Evolutionary conservation across 2,888 invertebrate species (phyloP).

Genomic region (Clostera curtula): DNA sequence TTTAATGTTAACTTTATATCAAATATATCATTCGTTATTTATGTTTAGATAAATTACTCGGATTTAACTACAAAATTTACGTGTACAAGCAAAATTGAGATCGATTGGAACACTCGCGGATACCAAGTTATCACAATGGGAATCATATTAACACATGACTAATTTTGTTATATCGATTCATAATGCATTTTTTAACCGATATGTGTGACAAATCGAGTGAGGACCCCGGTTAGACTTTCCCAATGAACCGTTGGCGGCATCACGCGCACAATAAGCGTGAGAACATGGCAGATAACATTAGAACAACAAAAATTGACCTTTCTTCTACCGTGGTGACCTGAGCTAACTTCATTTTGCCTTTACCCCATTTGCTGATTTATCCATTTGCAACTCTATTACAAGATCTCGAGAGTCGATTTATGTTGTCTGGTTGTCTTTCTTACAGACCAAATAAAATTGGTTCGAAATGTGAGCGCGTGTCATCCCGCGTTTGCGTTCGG

Average conservation of each 20-base stretch:
- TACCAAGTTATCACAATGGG: conserved; percentile 16
- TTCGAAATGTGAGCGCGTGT: conserved; percentile 52
- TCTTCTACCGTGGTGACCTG: conserved; percentile 40
- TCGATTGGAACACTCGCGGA: too few relatives aligned
- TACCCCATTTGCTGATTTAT: conserved; percentile 8
- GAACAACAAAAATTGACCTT: conserved; percentile 53
- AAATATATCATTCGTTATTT: too few relatives aligned
- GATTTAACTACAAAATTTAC: too few relatives aligned
- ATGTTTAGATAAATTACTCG: too few relatives aligned
- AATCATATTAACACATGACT: conserved; percentile 28
- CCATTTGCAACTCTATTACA: conserved; percentile 15
- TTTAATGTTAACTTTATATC: too few relatives aligned
- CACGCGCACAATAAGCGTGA: conserved; percentile 58
- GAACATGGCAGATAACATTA: conserved; percentile 54
- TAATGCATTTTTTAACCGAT: conserved; percentile 33
- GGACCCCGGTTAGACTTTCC: conserved; percentile 45
- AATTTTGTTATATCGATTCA: conserved; percentile 30
- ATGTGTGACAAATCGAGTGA: conserved; percentile 52
- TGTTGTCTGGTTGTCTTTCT: conserved; percentile 13
- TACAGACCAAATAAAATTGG: conserved; percentile 24
- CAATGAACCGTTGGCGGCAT: conserved; percentile 41
- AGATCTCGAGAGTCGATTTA: conserved; percentile 7
- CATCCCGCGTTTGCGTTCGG: conserved; percentile 61
- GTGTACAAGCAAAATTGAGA: too few relatives aligned
- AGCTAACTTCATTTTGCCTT: conserved; percentile 19